phyloP scores from a whole-genome alignment of 2,113 vertebrate species.

The Struthidea cinerea region DNA sequence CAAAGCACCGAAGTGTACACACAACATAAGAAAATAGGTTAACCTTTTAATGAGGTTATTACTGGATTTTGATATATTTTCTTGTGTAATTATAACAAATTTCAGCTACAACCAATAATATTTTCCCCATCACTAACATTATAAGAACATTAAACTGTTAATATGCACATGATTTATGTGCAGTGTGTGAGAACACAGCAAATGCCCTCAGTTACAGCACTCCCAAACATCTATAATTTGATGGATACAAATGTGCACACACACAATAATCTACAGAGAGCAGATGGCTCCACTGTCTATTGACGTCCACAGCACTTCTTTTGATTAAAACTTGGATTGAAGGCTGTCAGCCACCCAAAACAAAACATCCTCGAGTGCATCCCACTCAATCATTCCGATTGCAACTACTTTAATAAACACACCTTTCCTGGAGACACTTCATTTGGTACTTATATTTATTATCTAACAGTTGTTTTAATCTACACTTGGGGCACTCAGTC shows the following conservation, averaged over 20 bases:
- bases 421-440: neutral
- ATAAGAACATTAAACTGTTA: neutral
- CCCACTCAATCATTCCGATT: neutral
- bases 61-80: neutral
- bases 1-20: neutral
- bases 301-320: neutral
- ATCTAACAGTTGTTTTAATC: neutral
- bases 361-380: neutral
- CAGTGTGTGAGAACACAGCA: neutral
- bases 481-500: neutral
- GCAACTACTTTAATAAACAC: neutral
- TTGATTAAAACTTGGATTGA: neutral
- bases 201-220: neutral
- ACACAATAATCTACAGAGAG: neutral
- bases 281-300: neutral
- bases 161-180: neutral
- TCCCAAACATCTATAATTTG: accelerated
- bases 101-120: neutral
- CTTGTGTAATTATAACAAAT: neutral
- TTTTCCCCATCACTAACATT: neutral
- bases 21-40: neutral
- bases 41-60: neutral
- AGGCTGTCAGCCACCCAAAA: neutral
- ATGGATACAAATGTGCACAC: neutral
- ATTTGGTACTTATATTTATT: neutral